phyloP scores from a whole-genome alignment of 2,797 vertebrate genomes.

The Poeciliopsis presidionis region DNA sequence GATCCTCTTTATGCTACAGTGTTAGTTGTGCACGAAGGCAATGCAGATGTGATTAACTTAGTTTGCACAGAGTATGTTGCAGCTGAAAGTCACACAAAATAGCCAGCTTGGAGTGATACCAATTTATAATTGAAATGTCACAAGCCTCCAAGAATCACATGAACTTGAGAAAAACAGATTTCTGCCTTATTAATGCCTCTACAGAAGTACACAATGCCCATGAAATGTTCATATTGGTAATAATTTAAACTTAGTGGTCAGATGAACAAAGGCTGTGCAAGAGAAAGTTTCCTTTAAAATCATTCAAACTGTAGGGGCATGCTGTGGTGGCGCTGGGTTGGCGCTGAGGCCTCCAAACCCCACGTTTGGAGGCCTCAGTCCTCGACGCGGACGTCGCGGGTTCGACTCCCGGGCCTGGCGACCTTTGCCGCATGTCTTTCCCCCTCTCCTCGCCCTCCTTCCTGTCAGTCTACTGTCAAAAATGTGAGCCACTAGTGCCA shows the following conservation, averaged over 20 bases:
- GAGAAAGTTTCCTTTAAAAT: neutral
- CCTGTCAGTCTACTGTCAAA: too few relatives aligned
- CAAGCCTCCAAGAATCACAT: neutral
- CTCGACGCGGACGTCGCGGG: too few relatives aligned
- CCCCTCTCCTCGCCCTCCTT: too few relatives aligned
- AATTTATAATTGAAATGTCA: neutral
- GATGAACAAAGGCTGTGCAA: neutral
- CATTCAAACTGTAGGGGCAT: neutral
- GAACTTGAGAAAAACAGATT: neutral
- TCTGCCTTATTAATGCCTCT: neutral
- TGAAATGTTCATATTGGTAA: neutral
- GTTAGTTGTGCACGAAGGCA: neutral
- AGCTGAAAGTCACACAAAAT: neutral
- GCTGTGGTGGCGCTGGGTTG: too few relatives aligned
- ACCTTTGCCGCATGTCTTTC: too few relatives aligned
- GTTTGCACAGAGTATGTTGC: neutral
- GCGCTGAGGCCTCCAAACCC: too few relatives aligned
- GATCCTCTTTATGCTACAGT: neutral
- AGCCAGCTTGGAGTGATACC: neutral
- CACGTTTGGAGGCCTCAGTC: too few relatives aligned
- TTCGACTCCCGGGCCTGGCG: too few relatives aligned
- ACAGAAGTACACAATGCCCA: neutral
- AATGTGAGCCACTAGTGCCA: too few relatives aligned
- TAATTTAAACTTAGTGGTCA: neutral
- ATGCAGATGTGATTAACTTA: neutral